Conservation (phyloP, 2,113 vertebrate species). For the Oreochromis tanganicae region DNA sequence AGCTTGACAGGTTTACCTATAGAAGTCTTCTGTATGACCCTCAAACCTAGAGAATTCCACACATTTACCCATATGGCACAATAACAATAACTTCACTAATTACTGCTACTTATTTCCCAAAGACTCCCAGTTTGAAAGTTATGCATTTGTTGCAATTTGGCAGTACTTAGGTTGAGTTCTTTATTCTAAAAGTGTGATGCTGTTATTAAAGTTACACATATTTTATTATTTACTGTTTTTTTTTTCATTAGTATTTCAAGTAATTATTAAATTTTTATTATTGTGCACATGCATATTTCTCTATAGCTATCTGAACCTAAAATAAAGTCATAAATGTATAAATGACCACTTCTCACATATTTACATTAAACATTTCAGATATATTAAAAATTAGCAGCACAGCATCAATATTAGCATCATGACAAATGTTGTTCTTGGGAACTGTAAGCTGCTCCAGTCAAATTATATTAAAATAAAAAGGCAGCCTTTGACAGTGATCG, state of each 20-base stretch:
- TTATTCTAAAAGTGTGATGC: not conserved
- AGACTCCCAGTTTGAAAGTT: not conserved
- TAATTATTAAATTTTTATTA: not conserved
- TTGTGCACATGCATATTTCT: not conserved
- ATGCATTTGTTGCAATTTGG: not conserved
- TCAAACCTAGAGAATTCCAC: not conserved
- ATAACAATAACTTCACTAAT: not conserved
- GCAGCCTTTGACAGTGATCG: not conserved
- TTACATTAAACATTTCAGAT: not conserved
- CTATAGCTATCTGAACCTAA: not conserved
- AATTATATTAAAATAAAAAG: not conserved
- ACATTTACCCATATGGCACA: not conserved
- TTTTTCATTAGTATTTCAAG: not conserved
- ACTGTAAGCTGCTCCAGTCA: not conserved
- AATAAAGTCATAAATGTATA: not conserved
- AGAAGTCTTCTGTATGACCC: not conserved
- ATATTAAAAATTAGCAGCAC: not conserved
- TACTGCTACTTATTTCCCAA: not conserved
- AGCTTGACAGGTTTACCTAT: not conserved
- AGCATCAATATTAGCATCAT: not conserved
- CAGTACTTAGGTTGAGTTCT: not conserved
- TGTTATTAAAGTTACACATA: not conserved
- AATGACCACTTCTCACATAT: not conserved
- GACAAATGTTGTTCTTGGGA: not conserved
- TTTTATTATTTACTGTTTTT: not conserved